Evolutionary conservation across 2,113 vertebrate species (phyloP).

Genomic region (Phainopepla nitens): DNA sequence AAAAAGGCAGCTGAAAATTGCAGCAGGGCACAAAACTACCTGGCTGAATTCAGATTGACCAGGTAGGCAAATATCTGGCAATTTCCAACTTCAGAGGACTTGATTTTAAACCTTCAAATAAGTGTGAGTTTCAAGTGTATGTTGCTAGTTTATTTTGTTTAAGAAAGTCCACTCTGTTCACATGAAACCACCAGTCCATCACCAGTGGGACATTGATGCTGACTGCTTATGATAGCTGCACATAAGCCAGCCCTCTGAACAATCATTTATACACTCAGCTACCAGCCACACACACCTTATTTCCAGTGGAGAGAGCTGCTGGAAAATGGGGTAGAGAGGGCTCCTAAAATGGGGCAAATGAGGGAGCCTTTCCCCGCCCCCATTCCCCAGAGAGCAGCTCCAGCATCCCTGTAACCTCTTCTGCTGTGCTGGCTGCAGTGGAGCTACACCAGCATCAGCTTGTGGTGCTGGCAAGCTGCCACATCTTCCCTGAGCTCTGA

Average conservation of each 20-base stretch:
- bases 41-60: not conserved
- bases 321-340: not conserved
- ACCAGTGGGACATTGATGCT: not conserved
- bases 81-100: not conserved
- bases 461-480: not conserved
- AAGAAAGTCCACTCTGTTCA: not conserved
- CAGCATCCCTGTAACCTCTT: not conserved
- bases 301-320: not conserved
- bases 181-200: not conserved
- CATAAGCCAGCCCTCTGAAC: not conserved
- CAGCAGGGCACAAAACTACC: not conserved
- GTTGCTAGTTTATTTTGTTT: not conserved
- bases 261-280: not conserved
- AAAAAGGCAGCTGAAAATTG: not conserved
- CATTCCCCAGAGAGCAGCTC: not conserved
- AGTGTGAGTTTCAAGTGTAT: not conserved
- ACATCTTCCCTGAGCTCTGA: not conserved
- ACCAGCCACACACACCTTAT: not conserved
- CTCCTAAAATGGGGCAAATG: not conserved
- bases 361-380: not conserved
- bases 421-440: not conserved
- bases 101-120: not conserved
- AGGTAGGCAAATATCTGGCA: not conserved
- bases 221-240: not conserved
- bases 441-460: rapidly evolving